Evolutionary conservation across 2,888 invertebrate species (phyloP), one percentile per base, ranked within the genome.

Genomic region (Polyommatus iphigenia): DNA sequence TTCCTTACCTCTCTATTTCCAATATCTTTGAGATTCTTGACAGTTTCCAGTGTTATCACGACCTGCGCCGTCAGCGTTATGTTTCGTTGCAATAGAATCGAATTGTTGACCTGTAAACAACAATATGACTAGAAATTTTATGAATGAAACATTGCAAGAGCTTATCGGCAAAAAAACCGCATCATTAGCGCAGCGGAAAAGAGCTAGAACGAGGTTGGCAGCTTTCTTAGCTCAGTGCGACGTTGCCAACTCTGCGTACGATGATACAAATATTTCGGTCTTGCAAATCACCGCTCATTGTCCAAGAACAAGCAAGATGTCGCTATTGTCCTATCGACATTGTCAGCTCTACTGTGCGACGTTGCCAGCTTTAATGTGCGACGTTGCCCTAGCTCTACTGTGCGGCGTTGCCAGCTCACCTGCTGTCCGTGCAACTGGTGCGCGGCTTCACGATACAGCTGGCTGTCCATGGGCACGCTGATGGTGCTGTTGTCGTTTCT

Each of bases 51-150:
- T 0, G 98, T 97, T 81, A 99, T 98, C 8, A 99, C 94, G 0
- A 99, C 98, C 86, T 99, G 98, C 0, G 99, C 98, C 0, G 99
- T 99, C 29, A 99, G 93, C 1, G 98, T 97, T 41, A 99, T 97
- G 87, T 98, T 98, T 20, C 97, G 95, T 82, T 96, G 95, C 78
- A 94, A 90, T 79, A 96, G 94, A 85, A 93, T 89, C 0, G 90
- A 87, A 76, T 90, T 85, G 79, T 91, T 91, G 36, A 87, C 87
- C 93, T 94, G 86, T n/a, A 76, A 85, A 75, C 75, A 0, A 59
- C 29, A 20, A 71, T 8, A 54, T 18, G 3, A 5, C 18, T 54
- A 18, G 54, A 54, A 54, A 4, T 54, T 54, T 18, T 54, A 5
- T 18, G 0, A 54, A 54, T 5, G 0, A 54, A 54, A 2, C 3